These are phyloP conservation scores for Protomyctophum bolini DNA, from an alignment of 2,113 vertebrate species.

Conservation along the genomic window DNA sequence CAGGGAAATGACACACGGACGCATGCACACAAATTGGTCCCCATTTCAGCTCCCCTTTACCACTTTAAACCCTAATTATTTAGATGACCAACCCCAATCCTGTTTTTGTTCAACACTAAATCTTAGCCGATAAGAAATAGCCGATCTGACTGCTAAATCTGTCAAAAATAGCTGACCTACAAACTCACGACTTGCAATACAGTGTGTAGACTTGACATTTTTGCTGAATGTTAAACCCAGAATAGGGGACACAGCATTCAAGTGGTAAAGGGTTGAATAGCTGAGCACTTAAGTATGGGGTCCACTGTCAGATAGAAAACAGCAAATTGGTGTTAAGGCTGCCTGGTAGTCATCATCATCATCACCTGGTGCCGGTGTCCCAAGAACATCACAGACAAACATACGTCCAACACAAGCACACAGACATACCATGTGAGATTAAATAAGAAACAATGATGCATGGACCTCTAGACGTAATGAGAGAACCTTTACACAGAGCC, in stretches of 20 bases:
- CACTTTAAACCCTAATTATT: too few relatives aligned
- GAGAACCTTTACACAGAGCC: constrained; percentile 27
- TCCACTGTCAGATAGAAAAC: constrained; percentile 54
- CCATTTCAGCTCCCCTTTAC: constrained; percentile 42
- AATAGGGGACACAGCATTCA: too few relatives aligned
- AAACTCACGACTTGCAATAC: too few relatives aligned
- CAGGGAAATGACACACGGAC: constrained; percentile 24
- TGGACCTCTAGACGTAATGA: neutral
- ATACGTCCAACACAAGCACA: neutral
- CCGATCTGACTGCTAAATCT: too few relatives aligned
- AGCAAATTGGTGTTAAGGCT: constrained; percentile 67
- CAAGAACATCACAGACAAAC: neutral
- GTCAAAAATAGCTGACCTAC: too few relatives aligned
- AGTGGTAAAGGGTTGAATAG: constrained; percentile 23
- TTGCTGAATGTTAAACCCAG: too few relatives aligned
- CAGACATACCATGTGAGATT: constrained; percentile 1
- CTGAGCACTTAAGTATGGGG: constrained; percentile 63
- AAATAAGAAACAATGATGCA: neutral
- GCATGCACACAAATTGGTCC: constrained; percentile 42
- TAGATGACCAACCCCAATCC: too few relatives aligned
- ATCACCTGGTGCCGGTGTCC: too few relatives aligned
- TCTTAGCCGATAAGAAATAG: too few relatives aligned
- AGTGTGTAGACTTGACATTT: too few relatives aligned
- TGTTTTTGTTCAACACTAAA: too few relatives aligned
- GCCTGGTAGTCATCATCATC: constrained; percentile 38